Base-by-base conservation (phyloP, 1,140 invertebrate genomes). In the Drosophila funebris region DNA sequence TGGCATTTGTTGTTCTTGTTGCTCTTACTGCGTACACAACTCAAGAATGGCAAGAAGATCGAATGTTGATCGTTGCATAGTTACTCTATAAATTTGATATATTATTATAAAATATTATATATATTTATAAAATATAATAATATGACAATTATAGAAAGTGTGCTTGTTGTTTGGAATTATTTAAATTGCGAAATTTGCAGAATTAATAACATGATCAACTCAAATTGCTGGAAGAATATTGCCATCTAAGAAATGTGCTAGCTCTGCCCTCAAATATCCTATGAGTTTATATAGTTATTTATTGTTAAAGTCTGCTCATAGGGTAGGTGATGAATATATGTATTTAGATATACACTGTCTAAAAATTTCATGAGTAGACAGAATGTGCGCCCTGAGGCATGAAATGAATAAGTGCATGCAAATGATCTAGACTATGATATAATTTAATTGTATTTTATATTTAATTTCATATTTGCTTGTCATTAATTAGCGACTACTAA, bases 321-420 rank as follows among this genome's bases (percentile, higher is more conserved):
- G 6, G 24, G 24, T 33, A 3, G 31, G 3, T 13, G 11, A 4
- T 36, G 33, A 3, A 5, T 13, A n/a, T n/a, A n/a, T n/a, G n/a
- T n/a, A n/a, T n/a, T n/a, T n/a, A n/a, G n/a, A n/a, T n/a, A 44
- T 58, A 18, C 16, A 24, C 11, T 58, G 1, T 20, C 5, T 33
- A 14, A 3, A 1, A 11, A 27, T 16, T 11, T 31, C 1, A 11
- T 29, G 27, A 3, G 46, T 50, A 50, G 13, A 7, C 6, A 31
- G 24, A 16, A 16, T 33, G 37, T 43, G 44, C n/a, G 18, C 44
- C 31, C 14, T 60, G 54, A 27, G 29, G 31, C 43, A 33, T 68
- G 57, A 61, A 68, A 53, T 68, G 13, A 57, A 39, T 48, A 57
- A 57, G 41, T 57, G 53, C 63, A 67, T 67, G 52, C 63, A 67